phyloP scores from a whole-genome alignment of 2,888 invertebrate genomes.

The Dynastes grantii region DNA sequence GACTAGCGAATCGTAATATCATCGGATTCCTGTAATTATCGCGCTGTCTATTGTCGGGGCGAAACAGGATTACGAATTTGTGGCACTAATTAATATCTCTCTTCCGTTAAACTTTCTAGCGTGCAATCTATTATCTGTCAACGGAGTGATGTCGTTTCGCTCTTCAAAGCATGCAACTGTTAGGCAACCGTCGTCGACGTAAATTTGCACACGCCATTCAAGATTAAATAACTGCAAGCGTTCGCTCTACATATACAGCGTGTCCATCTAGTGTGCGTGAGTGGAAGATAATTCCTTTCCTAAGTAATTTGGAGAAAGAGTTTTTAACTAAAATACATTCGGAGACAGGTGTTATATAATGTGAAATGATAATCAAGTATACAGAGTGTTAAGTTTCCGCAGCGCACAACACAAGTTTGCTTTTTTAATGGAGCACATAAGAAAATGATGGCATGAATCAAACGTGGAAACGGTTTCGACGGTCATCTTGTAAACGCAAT shows the following conservation, averaged over 20 bases:
- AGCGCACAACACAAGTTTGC: too few species aligned
- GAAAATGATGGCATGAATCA: too few species aligned
- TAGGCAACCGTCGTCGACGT: not conserved
- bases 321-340: too few species aligned
- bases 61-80: slow-evolving; percentile 23
- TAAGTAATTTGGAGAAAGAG: too few species aligned
- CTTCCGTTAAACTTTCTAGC: slow-evolving; percentile 32
- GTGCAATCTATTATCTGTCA: slow-evolving; percentile 31
- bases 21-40: slow-evolving; percentile 33
- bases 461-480: too few species aligned
- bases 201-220: slow-evolving; percentile 13
- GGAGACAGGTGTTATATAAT: too few species aligned
- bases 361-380: too few species aligned
- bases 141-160: not conserved
- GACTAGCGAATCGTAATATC: not conserved
- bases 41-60: not conserved
- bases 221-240: not conserved
- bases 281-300: too few species aligned
- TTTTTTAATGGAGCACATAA: too few species aligned
- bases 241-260: not conserved
- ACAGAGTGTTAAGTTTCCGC: too few species aligned
- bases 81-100: slow-evolving; percentile 43
- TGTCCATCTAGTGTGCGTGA: too few species aligned
- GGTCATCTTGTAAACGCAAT: too few species aligned
- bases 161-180: not conserved